Conservation (phyloP, 2,113 vertebrate species). For the Pseudolaguvia tuberculata region DNA sequence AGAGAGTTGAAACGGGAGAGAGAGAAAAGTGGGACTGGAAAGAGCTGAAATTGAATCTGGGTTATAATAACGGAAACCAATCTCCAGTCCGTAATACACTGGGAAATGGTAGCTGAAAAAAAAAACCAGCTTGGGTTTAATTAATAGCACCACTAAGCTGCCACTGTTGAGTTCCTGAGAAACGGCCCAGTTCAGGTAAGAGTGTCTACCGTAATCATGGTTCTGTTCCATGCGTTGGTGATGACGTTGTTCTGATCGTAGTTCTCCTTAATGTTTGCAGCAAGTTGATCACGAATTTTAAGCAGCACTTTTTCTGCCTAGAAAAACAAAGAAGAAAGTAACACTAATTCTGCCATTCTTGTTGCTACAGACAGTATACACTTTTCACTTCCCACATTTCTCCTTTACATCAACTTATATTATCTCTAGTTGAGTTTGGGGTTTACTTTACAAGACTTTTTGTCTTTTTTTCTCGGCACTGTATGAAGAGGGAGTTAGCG, state of each 20-base stretch:
- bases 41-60: background rate
- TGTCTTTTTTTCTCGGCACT: background rate
- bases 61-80: background rate
- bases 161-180: too few species aligned
- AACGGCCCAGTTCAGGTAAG: too few species aligned
- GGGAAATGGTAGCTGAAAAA: too few species aligned
- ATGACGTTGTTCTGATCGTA: constrained; percentile 26
- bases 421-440: background rate
- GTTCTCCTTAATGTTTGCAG: background rate
- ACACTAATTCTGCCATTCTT: background rate
- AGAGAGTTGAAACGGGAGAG: too few species aligned
- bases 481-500: background rate
- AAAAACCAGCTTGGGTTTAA: too few species aligned
- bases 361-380: background rate
- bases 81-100: background rate
- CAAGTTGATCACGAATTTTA: constrained; percentile 25
- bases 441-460: background rate
- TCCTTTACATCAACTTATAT: too few species aligned
- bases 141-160: too few species aligned
- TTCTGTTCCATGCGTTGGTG: constrained; percentile 60
- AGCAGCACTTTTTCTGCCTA: constrained; percentile 57
- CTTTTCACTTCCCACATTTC: background rate
- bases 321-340: background rate
- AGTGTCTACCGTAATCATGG: constrained; percentile 70
- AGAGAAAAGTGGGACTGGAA: too few species aligned